A percentile compares a stretch with the other conserved stretches of the same genome.
These are phyloP conservation scores for Asbolus verrucosus DNA, from an alignment of 1,140 invertebrate species.

Conservation along the genomic window DNA sequence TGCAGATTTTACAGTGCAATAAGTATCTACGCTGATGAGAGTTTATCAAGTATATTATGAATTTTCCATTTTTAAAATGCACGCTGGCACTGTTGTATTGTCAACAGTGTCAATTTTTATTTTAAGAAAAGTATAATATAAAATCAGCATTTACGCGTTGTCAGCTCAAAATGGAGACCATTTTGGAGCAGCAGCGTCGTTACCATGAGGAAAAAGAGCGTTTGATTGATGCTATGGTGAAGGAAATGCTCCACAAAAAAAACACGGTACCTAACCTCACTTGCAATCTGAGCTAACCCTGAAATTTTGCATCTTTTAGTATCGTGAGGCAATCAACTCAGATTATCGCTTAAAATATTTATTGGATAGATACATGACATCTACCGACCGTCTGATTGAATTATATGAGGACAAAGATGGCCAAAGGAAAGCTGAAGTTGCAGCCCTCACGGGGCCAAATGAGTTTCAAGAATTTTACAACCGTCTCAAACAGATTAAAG, in stretches of 20 bases:
- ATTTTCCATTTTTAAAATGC: no score
- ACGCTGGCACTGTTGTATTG: no score
- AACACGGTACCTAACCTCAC: no score
- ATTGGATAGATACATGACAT: slow-evolving; percentile 90
- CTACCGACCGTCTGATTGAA: slow-evolving; percentile 86
- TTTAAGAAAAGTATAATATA: no score
- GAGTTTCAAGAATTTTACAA: slow-evolving; percentile 98
- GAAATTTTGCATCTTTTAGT: no score
- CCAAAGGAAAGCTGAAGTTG: slow-evolving; percentile 93
- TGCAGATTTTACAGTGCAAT: no score
- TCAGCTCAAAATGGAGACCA: slow-evolving; percentile 99
- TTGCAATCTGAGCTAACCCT: no score
- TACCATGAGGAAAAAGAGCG: slow-evolving; percentile 98
- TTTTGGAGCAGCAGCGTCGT: slow-evolving; percentile 95
- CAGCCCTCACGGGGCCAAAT: slow-evolving; percentile 94
- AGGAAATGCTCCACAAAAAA: slow-evolving; percentile 95
- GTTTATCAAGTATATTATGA: no score
- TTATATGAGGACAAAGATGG: slow-evolving; percentile 98
- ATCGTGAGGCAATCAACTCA: slow-evolving; percentile 95
- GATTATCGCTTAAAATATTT: slow-evolving; percentile 94
- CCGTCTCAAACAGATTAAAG: slow-evolving; percentile 93
- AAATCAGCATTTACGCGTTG: no score
- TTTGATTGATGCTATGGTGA: slow-evolving; percentile 95
- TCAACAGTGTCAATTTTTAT: no score
- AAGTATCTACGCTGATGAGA: no score